These are phyloP conservation scores for Sturmia bella DNA, from an alignment of 2,888 invertebrate genomes.

Conservation along the genomic window DNA sequence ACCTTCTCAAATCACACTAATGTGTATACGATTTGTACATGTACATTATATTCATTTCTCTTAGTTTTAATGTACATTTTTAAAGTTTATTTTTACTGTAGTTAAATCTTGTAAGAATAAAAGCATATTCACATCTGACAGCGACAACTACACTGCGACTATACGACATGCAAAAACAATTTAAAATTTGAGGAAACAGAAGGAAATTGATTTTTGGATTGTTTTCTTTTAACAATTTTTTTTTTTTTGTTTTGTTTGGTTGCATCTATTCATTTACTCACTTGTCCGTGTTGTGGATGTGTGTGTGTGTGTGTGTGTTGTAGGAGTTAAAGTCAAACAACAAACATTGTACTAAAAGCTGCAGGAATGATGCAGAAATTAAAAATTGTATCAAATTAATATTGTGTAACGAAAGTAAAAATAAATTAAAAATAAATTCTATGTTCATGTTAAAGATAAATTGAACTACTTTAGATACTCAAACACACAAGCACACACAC, in stretches of 20 bases:
- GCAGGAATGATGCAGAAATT: conserved; percentile 41
- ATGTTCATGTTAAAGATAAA: conserved; percentile 37
- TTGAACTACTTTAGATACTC: conserved; percentile 41
- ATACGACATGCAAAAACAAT: background rate
- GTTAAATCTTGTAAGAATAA: background rate
- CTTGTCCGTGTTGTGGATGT: conserved; percentile 17
- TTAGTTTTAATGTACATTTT: conserved; percentile 9
- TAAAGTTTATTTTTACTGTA: conserved; percentile 38
- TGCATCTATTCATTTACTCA: conserved; percentile 40
- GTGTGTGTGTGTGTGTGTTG: background rate
- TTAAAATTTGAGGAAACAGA: conserved; percentile 48
- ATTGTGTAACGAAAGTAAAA: conserved; percentile 49
- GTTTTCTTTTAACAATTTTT: too few relatives aligned
- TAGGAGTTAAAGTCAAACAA: background rate
- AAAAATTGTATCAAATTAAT: conserved; percentile 57
- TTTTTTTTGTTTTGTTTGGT: background rate
- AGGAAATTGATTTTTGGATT: conserved; percentile 64
- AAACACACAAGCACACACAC: background rate
- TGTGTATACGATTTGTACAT: too few relatives aligned
- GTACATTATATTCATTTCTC: background rate
- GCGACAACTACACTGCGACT: conserved; percentile 5
- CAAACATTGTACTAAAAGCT: conserved; percentile 38
- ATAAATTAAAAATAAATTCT: conserved; percentile 50
- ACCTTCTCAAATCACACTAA: too few relatives aligned
- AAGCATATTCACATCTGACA: background rate